These are phyloP conservation scores for Melanaphis sacchari DNA, from an alignment of 1,140 invertebrate genomes.

Conservation along the genomic window DNA sequence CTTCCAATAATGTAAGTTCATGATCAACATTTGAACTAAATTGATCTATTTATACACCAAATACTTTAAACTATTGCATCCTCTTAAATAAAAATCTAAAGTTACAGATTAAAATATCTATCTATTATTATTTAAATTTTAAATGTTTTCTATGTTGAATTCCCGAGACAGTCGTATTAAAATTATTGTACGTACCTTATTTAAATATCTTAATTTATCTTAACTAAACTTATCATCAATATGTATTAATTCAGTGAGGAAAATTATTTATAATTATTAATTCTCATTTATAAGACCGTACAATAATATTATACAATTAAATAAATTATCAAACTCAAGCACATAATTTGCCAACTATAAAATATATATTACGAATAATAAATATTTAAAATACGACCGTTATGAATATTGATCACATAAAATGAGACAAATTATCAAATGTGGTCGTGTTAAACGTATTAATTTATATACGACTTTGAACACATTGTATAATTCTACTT, in stretches of 20 bases:
- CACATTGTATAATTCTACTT: not conserved
- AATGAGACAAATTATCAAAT: not conserved
- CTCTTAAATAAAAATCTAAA: too few species aligned
- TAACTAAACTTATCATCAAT: too few species aligned
- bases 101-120: too few species aligned
- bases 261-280: not conserved
- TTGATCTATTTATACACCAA: too few species aligned
- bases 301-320: not conserved
- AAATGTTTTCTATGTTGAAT: too few species aligned
- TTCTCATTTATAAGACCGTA: not conserved
- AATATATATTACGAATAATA: not conserved
- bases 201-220: too few species aligned
- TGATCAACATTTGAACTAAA: too few species aligned
- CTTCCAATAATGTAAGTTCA: too few species aligned
- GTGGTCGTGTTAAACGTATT: not conserved
- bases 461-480: constrained; percentile 6
- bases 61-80: too few species aligned
- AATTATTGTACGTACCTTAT: too few species aligned
- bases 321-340: not conserved
- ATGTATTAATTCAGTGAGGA: not conserved
- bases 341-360: not conserved
- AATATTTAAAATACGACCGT: not conserved
- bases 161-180: too few species aligned
- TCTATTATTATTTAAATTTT: too few species aligned
- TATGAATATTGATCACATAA: not conserved